Evolutionary conservation across 2,888 invertebrate species (phyloP).

Genomic region (Eristalinus aeneus): DNA sequence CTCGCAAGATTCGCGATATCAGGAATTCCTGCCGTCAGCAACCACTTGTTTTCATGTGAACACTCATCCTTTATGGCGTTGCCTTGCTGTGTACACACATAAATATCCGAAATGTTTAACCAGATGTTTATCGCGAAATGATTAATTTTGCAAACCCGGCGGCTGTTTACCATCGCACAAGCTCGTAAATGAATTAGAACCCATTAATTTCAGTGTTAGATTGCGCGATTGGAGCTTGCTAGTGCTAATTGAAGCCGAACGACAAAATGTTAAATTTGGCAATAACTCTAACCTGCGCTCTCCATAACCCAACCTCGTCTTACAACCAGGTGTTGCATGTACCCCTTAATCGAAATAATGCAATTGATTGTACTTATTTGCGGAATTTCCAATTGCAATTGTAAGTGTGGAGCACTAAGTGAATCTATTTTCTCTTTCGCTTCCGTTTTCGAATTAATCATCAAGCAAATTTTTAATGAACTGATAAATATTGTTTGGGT

Average conservation of each 20-base stretch:
- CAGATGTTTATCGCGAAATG: constrained; percentile 2
- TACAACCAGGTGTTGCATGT: not conserved
- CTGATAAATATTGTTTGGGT: not conserved
- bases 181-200: not conserved
- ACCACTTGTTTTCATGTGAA: not conserved
- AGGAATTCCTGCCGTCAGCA: not conserved
- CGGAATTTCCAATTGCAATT: too few relatives aligned
- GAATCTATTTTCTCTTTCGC: not conserved
- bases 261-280: not conserved
- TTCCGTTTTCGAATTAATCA: not conserved
- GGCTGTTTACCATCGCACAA: not conserved
- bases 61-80: not conserved
- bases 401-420: too few relatives aligned
- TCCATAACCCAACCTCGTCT: not conserved
- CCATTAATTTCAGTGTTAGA: not conserved
- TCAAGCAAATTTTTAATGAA: not conserved
- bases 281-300: not conserved
- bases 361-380: not conserved
- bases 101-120: not conserved
- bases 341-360: not conserved
- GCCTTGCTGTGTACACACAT: not conserved
- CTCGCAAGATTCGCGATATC: not conserved
- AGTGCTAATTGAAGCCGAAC: not conserved
- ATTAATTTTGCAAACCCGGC: not conserved
- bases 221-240: not conserved